Evolutionary conservation across 1,140 invertebrate genomes (phyloP).

Genomic region (Drosophila teissieri): DNA sequence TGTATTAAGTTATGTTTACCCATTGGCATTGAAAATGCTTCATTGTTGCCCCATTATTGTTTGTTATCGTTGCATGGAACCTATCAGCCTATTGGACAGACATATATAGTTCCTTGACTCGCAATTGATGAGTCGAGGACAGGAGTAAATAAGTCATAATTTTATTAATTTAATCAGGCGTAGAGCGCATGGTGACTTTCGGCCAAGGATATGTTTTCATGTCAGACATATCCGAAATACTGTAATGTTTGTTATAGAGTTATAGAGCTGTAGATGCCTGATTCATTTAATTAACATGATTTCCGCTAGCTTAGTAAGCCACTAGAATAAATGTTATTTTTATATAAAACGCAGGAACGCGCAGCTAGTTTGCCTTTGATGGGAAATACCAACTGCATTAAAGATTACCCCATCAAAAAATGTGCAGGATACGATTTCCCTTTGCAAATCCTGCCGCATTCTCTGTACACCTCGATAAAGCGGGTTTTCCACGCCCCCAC

Average conservation of each 20-base stretch:
- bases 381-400: neutral
- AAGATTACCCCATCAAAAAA: conserved; percentile 1
- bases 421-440: neutral
- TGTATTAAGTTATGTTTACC: conserved; percentile 35
- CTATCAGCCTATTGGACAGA: conserved; percentile 1
- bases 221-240: too few species aligned
- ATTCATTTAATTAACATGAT: too few species aligned
- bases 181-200: neutral
- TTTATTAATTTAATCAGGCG: neutral
- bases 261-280: too few species aligned
- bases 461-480: neutral
- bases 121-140: too few species aligned
- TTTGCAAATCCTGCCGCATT: neutral
- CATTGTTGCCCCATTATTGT: conserved; percentile 26
- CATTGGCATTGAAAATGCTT: conserved; percentile 25
- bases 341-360: neutral
- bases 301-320: too few species aligned
- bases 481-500: neutral
- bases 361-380: neutral
- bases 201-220: neutral
- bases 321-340: too few species aligned
- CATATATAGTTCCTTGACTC: neutral
- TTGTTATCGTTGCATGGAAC: conserved; percentile 21
- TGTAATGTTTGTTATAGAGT: too few species aligned
- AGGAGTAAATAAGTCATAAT: conserved; percentile 6